A percentile compares a stretch with the other conserved stretches of the same genome.
Conservation (phyloP, 1,140 invertebrate genomes). For the Neodiprion fabricii region DNA sequence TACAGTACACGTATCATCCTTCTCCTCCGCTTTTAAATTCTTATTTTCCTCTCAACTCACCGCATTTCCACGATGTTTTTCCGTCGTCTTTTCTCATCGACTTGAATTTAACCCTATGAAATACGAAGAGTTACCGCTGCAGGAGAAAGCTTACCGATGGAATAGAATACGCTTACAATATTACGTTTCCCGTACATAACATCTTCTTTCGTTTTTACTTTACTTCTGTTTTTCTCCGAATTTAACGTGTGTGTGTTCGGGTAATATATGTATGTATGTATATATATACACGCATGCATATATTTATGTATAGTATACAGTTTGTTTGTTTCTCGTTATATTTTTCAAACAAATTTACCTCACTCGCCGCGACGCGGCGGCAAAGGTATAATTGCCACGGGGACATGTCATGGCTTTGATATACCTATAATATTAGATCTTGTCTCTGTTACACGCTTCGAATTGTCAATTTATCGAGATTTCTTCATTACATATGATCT, state of each 20-base stretch:
- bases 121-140: no score
- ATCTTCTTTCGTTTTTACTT: not conserved
- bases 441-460: not conserved
- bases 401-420: not conserved
- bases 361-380: no score
- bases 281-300: slow-evolving; percentile 13
- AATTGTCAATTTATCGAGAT: no score
- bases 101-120: no score
- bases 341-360: no score
- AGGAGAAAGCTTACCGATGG: no score
- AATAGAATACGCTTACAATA: no score
- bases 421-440: slow-evolving; percentile 12
- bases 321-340: not conserved
- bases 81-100: no score
- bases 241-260: not conserved
- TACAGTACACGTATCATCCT: slow-evolving; percentile 36
- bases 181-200: slow-evolving; percentile 20
- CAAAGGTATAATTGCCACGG: no score
- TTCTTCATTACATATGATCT: no score
- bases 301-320: slow-evolving; percentile 7
- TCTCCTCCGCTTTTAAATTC: slow-evolving; percentile 17
- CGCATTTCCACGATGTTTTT: no score
- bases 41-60: no score
- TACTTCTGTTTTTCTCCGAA: not conserved
- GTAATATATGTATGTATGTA: not conserved